These are phyloP conservation scores for Castor canadensis DNA, from an alignment of 2,113 vertebrate species.

Conservation along the genomic window DNA sequence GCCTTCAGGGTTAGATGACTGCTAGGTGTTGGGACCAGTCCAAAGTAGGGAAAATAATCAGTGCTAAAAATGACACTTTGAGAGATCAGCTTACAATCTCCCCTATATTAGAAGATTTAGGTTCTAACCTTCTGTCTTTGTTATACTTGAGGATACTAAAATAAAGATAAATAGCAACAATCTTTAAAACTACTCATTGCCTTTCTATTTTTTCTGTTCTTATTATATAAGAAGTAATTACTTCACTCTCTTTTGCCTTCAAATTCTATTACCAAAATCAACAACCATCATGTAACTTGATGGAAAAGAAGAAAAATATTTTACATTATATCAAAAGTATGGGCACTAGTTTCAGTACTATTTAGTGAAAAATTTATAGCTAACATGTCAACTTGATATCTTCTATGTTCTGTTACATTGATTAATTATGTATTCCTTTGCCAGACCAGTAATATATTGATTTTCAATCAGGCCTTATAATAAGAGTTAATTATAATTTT, in stretches of 20 bases:
- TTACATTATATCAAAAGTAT: not conserved
- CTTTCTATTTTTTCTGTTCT: not conserved
- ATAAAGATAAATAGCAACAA: too few species aligned
- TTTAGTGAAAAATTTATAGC: not conserved
- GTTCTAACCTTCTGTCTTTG: not conserved
- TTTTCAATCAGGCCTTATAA: slow-evolving; percentile 36
- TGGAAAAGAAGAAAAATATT: not conserved
- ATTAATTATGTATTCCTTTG: not conserved
- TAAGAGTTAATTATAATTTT: not conserved
- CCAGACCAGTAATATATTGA: not conserved
- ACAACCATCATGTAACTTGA: not conserved
- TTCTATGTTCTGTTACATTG: not conserved
- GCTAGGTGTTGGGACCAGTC: not conserved
- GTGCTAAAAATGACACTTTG: not conserved
- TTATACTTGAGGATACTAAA: not conserved
- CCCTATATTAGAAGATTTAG: not conserved
- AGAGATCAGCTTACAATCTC: not conserved
- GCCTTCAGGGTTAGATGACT: not conserved
- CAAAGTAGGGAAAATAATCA: not conserved
- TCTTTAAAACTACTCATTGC: fast-evolving
- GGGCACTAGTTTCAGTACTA: not conserved
- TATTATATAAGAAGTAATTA: not conserved
- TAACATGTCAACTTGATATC: not conserved
- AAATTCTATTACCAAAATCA: not conserved
- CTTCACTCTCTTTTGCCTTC: not conserved